These are phyloP conservation scores for Drepanosiphum platanoidis DNA, from an alignment of 2,888 invertebrate genomes.

Conservation along the genomic window DNA sequence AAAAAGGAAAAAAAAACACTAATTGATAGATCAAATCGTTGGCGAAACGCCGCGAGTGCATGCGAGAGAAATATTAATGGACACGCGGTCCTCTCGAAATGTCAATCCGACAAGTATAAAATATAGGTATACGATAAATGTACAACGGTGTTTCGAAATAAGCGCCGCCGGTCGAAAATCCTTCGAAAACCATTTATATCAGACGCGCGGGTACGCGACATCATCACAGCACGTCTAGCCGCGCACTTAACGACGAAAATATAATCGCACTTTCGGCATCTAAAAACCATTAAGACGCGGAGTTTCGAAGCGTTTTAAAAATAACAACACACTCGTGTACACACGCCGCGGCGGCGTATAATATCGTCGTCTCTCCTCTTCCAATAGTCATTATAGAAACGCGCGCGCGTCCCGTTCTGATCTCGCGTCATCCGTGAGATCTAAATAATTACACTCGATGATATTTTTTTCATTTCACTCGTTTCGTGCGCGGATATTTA, in stretches of 20 bases:
- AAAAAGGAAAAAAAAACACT: no score
- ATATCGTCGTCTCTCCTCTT: no score
- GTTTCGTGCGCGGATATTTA: no score
- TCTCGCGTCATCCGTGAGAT: no score
- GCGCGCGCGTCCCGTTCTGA: no score
- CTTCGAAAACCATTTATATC: no score
- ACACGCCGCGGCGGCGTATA: no score
- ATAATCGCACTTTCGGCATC: neutral
- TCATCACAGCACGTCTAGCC: neutral
- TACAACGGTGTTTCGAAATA: neutral
- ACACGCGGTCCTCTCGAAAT: constrained; percentile 24
- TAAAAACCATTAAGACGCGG: neutral
- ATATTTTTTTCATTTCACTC: no score
- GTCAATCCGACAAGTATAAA: constrained; percentile 33
- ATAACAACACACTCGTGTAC: neutral
- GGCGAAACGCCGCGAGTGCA: neutral
- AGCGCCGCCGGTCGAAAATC: neutral
- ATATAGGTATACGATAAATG: no score
- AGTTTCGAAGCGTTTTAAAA: neutral
- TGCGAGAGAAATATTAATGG: neutral
- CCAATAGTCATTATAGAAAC: no score
- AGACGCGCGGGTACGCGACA: no score
- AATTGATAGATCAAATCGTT: neutral
- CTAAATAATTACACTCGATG: no score
- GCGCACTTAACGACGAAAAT: neutral